Evolutionary conservation across 2,113 vertebrate species (phyloP), one percentile per base, ranked within the genome.

Genomic region (Sakesphorus luctuosus): DNA sequence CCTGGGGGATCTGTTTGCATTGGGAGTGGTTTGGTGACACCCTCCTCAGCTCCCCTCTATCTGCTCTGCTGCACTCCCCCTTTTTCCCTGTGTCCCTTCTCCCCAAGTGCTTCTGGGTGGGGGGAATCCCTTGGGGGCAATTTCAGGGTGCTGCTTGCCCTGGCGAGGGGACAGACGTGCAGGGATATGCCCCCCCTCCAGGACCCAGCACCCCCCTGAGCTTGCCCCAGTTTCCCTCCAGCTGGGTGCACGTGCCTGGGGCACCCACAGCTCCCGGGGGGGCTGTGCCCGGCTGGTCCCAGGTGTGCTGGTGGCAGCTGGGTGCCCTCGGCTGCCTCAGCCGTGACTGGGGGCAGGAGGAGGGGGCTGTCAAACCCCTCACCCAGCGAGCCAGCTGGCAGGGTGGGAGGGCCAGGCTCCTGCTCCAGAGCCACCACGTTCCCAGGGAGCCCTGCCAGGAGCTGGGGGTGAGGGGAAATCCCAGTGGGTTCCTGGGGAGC

Each of bases 361-460:
- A 20, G 13, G 10, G 7, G 49, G 35, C 29, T 25, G 24, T 63
- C 46, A 68, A 65, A 74, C 55, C 61, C 63, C 3, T 2, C 58
- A 18, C 40, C 73, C 73, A 28, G 17, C 3, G 14, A 40, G 33
- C 46, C 58, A 79, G 58, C 76, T 76, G 80, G 46, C 36, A 29
- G 76, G 74, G 40, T 38, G 56, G 40, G 61, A 56, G 72, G 33
- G n/a, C 2, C 24, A 73, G 40, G 50, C 73, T 87, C 49, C 18
- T 1, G 19, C 59, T 72, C 62, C 0, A 0, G 61, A 85, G 65
- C 35, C 1, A 2, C 69, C 0, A 0, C 8, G 2, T 79, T 90
- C 83, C 63, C 80, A 59, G 72, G 38, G 44, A 78, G 50, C 75
- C 4, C 47, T 79, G 75, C 49, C 65, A 55, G 87, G 71, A 85